Evolutionary conservation across 2,113 vertebrate species (phyloP).

Genomic region (Rhinogobius similis): DNA sequence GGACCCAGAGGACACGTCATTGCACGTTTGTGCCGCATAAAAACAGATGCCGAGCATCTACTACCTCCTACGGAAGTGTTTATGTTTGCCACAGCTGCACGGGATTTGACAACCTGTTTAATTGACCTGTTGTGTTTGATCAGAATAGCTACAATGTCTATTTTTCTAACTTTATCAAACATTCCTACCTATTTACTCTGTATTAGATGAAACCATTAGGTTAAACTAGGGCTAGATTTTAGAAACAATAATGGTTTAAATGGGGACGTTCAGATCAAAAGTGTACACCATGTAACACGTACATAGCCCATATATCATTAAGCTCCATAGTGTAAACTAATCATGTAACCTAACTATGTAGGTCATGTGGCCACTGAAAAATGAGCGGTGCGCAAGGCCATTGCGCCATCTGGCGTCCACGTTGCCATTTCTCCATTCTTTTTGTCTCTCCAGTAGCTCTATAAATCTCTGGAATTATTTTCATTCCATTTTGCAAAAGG

Average conservation of each 20-base stretch:
- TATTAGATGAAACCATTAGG: background rate
- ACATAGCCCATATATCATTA: background rate
- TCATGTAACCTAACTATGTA: slow-evolving; percentile 12
- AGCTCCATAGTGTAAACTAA: slow-evolving; percentile 4
- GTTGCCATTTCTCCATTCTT: background rate
- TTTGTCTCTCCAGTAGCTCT: background rate
- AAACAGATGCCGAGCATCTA: slow-evolving; percentile 2
- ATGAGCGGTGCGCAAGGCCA: background rate
- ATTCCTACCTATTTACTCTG: background rate
- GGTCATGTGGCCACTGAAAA: slow-evolving; percentile 6
- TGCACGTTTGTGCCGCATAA: background rate
- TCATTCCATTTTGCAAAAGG: no score
- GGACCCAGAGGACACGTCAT: background rate
- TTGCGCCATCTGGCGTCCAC: slow-evolving; percentile 3
- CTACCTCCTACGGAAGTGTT: background rate
- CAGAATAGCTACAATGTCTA: no score
- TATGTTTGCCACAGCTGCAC: background rate
- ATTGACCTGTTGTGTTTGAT: no score
- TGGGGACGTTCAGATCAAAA: background rate
- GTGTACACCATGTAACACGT: background rate
- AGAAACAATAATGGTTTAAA: background rate
- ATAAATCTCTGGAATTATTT: no score
- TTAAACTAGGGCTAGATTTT: background rate
- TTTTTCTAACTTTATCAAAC: background rate
- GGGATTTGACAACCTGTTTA: no score